A percentile compares a stretch with the other conserved stretches of the same genome.
Evolutionary conservation across 30 jellyfish, hydroid and myxozoan genomes (phyloP).

Genomic region (Hydractinia symbiolongicarpus): DNA sequence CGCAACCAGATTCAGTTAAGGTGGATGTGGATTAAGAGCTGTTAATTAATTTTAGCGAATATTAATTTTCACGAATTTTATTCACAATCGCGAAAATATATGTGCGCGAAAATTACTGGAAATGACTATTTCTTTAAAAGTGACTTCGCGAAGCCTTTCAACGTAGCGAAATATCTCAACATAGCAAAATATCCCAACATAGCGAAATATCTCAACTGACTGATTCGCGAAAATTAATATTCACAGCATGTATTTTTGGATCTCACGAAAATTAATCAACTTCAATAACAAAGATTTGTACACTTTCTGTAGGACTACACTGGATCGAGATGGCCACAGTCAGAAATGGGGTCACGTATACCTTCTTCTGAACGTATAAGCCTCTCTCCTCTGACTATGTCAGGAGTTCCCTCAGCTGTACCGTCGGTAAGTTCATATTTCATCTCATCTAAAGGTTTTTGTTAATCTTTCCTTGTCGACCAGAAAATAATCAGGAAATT

Average conservation of each 20-base stretch:
- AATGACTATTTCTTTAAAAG: too few relatives aligned
- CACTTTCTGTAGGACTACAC: constrained; percentile 45
- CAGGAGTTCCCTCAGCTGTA: constrained; percentile 23
- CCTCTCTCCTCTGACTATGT: constrained; percentile 79
- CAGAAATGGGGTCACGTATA: constrained; percentile 88
- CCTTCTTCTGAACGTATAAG: constrained; percentile 86
- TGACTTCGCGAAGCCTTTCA: too few relatives aligned
- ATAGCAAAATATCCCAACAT: too few relatives aligned
- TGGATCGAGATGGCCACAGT: neutral
- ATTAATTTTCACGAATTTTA: too few relatives aligned
- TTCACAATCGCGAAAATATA: too few relatives aligned
- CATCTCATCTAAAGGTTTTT: neutral
- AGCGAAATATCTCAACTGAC: too few relatives aligned
- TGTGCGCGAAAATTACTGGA: too few relatives aligned
- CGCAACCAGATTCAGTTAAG: constrained; percentile 52
- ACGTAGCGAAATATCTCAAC: too few relatives aligned
- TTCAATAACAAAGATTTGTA: neutral
- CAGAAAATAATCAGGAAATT: neutral
- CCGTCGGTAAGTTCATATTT: constrained; percentile 18
- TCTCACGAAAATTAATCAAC: too few relatives aligned
- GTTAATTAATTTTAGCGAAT: neutral
- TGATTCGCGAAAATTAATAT: too few relatives aligned
- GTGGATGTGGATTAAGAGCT: neutral
- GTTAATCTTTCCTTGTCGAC: neutral
- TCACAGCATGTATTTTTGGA: too few relatives aligned